phyloP scores from a whole-genome alignment of 2,797 vertebrate species.

The Podarcis siculus region DNA sequence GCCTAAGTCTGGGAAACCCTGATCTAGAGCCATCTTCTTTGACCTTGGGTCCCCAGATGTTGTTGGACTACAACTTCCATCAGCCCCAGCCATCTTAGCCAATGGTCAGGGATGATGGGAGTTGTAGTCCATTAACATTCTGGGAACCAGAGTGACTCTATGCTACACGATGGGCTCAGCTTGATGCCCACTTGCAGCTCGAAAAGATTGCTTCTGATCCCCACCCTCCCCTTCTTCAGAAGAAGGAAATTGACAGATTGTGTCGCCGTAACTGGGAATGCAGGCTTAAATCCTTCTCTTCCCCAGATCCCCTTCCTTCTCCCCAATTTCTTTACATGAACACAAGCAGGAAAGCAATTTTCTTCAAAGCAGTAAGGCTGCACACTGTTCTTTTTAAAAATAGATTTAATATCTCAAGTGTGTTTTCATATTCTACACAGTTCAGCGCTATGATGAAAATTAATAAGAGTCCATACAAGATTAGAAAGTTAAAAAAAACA shows the following conservation, averaged over 20 bases:
- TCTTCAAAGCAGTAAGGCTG: neutral
- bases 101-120: too few relatives aligned
- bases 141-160: neutral
- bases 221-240: too few relatives aligned
- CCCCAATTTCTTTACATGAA: neutral
- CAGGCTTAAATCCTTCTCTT: neutral
- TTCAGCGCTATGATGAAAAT: accelerated
- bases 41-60: too few relatives aligned
- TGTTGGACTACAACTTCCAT: too few relatives aligned
- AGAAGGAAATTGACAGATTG: neutral
- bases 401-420: neutral
- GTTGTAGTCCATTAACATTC: too few relatives aligned
- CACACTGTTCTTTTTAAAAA: neutral
- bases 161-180: neutral
- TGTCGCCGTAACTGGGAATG: too few relatives aligned
- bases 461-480: neutral
- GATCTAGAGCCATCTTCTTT: too few relatives aligned
- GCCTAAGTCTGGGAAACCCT: too few relatives aligned
- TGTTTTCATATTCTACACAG: neutral
- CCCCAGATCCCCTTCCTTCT: too few relatives aligned
- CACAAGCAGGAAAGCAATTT: neutral
- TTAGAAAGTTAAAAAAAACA: neutral
- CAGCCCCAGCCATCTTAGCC: too few relatives aligned
- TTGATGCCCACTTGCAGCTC: too few relatives aligned
- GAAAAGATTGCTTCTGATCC: neutral